Evolutionary conservation across 2,888 invertebrate species (phyloP).

Genomic region (Apotomis turbidana): DNA sequence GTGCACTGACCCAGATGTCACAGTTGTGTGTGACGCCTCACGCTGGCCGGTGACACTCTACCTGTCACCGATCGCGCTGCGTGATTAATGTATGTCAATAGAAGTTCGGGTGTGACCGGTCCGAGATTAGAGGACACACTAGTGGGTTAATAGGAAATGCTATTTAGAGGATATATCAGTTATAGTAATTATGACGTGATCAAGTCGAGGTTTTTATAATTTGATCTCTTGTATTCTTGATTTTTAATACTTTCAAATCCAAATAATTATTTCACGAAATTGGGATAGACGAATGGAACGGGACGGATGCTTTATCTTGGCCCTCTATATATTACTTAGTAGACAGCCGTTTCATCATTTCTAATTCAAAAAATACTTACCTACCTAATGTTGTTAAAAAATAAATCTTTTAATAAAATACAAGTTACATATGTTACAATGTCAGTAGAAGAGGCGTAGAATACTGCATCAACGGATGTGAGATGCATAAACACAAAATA

Average conservation of each 20-base stretch:
- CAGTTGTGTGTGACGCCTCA: background rate
- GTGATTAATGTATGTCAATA: slow-evolving; percentile 28
- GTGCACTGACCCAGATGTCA: slow-evolving; percentile 17
- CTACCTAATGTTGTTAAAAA: background rate
- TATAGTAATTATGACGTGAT: too few relatives aligned
- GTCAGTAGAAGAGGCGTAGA: background rate
- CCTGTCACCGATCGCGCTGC: slow-evolving; percentile 1
- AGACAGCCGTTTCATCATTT: too few relatives aligned
- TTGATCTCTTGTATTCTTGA: too few relatives aligned
- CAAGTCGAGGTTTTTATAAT: too few relatives aligned
- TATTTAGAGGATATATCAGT: background rate
- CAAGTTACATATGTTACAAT: background rate
- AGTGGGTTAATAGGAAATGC: background rate
- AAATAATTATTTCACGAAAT: too few relatives aligned
- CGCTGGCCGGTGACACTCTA: slow-evolving; percentile 4
- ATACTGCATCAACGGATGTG: background rate
- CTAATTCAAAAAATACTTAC: too few relatives aligned
- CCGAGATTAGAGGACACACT: slow-evolving; percentile 24
- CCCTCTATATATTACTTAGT: too few relatives aligned
- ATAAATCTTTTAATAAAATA: background rate
- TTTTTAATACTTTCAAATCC: too few relatives aligned
- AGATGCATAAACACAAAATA: background rate
- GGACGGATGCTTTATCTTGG: too few relatives aligned
- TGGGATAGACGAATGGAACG: too few relatives aligned
- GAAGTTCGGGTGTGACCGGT: slow-evolving; percentile 18